Percentiles rank a stretch among this genome's conserved stretches.
Conservation (phyloP, 2,113 vertebrate species). For the Myotis brandtii region DNA sequence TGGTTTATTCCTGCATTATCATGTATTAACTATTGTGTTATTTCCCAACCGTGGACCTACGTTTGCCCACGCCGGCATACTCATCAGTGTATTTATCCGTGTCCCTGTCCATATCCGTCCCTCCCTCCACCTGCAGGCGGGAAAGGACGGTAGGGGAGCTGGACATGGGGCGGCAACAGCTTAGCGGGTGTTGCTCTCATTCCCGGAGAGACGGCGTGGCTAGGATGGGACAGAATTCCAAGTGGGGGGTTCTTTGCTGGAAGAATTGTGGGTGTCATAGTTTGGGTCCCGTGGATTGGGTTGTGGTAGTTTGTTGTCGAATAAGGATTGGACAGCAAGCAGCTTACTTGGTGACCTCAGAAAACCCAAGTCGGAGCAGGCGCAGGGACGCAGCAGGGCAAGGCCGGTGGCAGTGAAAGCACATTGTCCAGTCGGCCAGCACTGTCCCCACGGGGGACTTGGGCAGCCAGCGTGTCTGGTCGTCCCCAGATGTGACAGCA, state of each 20-base stretch:
- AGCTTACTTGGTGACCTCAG: background rate
- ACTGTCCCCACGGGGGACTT: accelerated
- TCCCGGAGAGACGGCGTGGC: background rate
- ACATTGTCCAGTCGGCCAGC: accelerated
- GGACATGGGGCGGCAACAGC: background rate
- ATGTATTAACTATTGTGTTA: too few relatives aligned
- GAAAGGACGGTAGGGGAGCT: background rate
- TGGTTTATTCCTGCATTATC: too few relatives aligned
- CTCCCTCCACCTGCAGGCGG: background rate
- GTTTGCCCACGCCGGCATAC: background rate
- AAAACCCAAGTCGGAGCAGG: background rate
- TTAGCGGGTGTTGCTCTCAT: accelerated
- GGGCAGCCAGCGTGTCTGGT: accelerated
- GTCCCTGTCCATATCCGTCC: background rate
- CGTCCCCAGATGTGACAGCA: accelerated
- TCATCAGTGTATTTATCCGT: too few relatives aligned
- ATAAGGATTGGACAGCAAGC: background rate
- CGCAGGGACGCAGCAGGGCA: background rate
- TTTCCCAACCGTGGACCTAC: background rate
- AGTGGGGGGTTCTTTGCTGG: background rate
- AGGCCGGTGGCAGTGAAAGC: background rate
- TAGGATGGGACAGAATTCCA: background rate
- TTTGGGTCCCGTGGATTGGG: background rate
- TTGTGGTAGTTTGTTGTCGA: background rate
- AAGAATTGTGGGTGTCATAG: background rate